phyloP scores from a whole-genome alignment of 2,113 vertebrate species.

The Falco punctatus region DNA sequence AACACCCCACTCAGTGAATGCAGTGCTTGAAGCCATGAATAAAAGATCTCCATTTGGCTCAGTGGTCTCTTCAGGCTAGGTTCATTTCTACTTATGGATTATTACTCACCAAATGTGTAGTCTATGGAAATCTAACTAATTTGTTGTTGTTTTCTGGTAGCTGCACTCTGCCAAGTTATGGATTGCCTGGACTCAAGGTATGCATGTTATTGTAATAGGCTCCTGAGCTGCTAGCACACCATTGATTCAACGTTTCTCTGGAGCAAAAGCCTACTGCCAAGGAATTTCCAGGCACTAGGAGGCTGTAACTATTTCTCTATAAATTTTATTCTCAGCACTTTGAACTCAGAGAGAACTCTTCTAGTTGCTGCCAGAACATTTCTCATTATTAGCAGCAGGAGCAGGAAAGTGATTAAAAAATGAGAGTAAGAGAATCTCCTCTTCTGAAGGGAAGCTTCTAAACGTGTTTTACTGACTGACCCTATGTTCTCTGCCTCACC shows the following conservation, averaged over 20 bases:
- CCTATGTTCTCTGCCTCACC: too few species aligned
- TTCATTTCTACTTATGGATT: slow-evolving; percentile 45
- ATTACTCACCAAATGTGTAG: slow-evolving; percentile 46
- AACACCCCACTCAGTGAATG: background rate
- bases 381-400: background rate
- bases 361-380: slow-evolving; percentile 27
- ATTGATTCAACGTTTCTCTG: slow-evolving; percentile 7
- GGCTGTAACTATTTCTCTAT: background rate
- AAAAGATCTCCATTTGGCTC: slow-evolving; percentile 47
- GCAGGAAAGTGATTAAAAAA: background rate
- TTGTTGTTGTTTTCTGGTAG: slow-evolving; percentile 55
- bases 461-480: background rate
- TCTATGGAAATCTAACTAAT: slow-evolving; percentile 54
- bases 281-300: slow-evolving; percentile 40
- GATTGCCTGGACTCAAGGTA: slow-evolving; percentile 37
- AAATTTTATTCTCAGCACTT: slow-evolving; percentile 22
- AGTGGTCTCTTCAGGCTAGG: slow-evolving; percentile 2
- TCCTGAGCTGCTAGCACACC: slow-evolving; percentile 41
- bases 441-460: background rate
- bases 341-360: background rate
- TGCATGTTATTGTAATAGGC: slow-evolving; percentile 52
- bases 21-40: slow-evolving; percentile 28
- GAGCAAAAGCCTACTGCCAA: slow-evolving; percentile 37
- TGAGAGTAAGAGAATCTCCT: background rate
- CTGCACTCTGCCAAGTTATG: slow-evolving; percentile 31